A percentile compares a stretch with the other conserved stretches of the same genome.
Evolutionary conservation across 2,888 invertebrate species (phyloP).

Genomic region (Notocelia uddmanniana): DNA sequence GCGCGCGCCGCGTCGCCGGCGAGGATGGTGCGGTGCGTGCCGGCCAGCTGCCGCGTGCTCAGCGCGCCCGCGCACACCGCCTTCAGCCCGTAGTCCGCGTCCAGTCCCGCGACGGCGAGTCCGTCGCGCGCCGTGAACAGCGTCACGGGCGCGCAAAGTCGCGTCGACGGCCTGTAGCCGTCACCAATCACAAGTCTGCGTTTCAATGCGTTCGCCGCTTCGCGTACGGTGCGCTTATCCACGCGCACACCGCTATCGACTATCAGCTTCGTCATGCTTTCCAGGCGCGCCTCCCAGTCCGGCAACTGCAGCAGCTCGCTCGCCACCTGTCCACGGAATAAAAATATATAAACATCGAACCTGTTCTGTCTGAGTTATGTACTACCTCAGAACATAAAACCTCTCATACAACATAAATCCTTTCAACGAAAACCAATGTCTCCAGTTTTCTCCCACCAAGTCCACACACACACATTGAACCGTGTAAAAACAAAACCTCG

Average conservation of each 20-base stretch:
- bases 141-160: conserved; percentile 89
- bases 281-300: conserved; percentile 87
- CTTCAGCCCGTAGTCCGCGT: conserved; percentile 95
- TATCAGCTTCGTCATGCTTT: conserved; percentile 84
- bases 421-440: too few species aligned
- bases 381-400: too few species aligned
- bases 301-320: conserved; percentile 86
- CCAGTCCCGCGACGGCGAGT: conserved; percentile 88
- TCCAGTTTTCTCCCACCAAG: too few species aligned
- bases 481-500: too few species aligned
- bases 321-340: conserved; percentile 71
- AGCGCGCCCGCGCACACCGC: conserved; percentile 89
- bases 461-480: too few species aligned
- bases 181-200: conserved; percentile 92
- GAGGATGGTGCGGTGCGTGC: conserved; percentile 96
- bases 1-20: conserved; percentile 90
- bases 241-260: conserved; percentile 83
- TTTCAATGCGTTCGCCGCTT: conserved; percentile 92
- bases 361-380: not conserved
- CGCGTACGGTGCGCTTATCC: conserved; percentile 85
- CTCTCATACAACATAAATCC: too few species aligned
- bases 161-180: conserved; percentile 89
- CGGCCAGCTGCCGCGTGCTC: conserved; percentile 87
- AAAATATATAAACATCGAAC: too few species aligned
- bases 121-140: conserved; percentile 95